These are phyloP conservation scores for Aspidiotus rigidus DNA, from an alignment of 2,888 invertebrate species.

Conservation along the genomic window DNA sequence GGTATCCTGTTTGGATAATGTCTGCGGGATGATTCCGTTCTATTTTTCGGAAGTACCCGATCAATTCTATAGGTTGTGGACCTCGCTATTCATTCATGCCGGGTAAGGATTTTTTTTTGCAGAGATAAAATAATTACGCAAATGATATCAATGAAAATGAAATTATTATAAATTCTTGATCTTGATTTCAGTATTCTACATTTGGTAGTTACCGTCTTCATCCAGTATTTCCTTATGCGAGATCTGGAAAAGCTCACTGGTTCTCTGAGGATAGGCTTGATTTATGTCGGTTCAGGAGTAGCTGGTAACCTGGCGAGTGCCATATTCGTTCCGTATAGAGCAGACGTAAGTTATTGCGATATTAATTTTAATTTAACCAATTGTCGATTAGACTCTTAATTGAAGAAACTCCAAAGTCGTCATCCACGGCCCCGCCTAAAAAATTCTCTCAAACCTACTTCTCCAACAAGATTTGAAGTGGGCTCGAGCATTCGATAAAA, in stretches of 20 bases:
- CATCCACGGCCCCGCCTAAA: too few species aligned
- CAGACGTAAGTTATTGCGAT: conserved; percentile 59
- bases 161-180: not conserved
- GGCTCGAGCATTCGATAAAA: too few species aligned
- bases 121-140: too few species aligned
- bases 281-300: conserved; percentile 90
- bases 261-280: conserved; percentile 78
- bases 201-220: conserved; percentile 72
- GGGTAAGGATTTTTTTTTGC: conserved; percentile 51
- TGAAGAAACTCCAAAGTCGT: too few species aligned
- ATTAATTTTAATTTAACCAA: too few species aligned
- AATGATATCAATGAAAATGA: not conserved
- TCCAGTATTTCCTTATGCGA: conserved; percentile 90
- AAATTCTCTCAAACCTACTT: too few species aligned
- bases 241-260: conserved; percentile 95
- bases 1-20: conserved; percentile 91
- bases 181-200: conserved; percentile 60
- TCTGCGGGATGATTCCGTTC: conserved; percentile 95
- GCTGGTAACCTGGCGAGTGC: conserved; percentile 95
- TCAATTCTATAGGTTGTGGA: conserved; percentile 94
- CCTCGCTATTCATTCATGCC: conserved; percentile 93
- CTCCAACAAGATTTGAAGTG: too few species aligned
- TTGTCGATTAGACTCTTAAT: too few species aligned
- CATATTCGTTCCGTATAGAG: conserved; percentile 93
- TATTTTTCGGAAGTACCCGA: conserved; percentile 86